phyloP scores from a whole-genome alignment of 2,888 invertebrate species.

The Metallyticus violacea region DNA sequence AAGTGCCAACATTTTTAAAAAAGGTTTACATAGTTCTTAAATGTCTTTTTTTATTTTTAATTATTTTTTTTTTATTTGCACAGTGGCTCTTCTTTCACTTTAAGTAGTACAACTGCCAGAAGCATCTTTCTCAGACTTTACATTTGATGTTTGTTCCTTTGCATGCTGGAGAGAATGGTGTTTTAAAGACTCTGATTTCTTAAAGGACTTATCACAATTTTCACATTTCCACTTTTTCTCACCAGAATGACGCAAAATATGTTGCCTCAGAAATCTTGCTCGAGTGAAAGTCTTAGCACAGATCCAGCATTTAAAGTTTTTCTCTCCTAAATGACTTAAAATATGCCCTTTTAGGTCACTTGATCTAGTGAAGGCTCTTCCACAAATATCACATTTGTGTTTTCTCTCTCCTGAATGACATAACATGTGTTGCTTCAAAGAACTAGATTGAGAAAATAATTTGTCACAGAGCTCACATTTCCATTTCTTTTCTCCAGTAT shows the following conservation, averaged over 20 bases:
- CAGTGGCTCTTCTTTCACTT: no score
- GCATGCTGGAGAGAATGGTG: no score
- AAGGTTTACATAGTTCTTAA: no score
- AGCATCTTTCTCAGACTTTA: no score
- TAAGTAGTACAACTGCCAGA: no score
- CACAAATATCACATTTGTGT: not conserved
- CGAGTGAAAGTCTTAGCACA: not conserved
- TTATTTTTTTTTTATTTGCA: no score
- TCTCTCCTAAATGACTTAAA: not conserved
- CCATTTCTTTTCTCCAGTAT: not conserved
- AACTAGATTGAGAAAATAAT: not conserved
- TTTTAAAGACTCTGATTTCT: no score
- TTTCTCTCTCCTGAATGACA: not conserved
- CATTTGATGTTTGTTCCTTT: no score
- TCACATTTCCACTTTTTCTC: not conserved
- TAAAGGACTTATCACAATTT: no score
- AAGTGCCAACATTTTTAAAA: no score
- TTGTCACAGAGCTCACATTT: conserved; percentile 7
- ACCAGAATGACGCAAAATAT: not conserved
- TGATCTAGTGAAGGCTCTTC: not conserved
- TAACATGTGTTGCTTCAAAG: not conserved
- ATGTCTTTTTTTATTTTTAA: no score
- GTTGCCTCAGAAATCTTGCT: not conserved
- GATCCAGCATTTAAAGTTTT: not conserved
- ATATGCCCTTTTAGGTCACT: not conserved